A percentile compares a stretch with the other conserved stretches of the same genome.
phyloP scores from a whole-genome alignment of 2,113 vertebrate genomes.

The Capreolus pygargus region DNA sequence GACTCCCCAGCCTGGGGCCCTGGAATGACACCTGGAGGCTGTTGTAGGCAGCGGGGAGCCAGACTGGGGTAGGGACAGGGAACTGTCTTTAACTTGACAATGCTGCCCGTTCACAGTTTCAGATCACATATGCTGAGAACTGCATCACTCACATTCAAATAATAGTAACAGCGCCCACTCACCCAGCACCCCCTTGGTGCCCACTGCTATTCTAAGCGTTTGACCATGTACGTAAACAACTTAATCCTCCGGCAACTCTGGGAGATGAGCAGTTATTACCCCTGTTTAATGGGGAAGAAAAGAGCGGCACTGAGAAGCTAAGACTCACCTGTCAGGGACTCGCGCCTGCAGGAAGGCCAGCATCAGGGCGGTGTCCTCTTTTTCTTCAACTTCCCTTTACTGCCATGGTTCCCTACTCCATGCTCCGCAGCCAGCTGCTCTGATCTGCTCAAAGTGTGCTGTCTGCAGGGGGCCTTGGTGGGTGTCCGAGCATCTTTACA shows the following conservation, averaged over 20 bases:
- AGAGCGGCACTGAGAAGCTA: neutral
- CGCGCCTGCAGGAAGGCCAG: neutral
- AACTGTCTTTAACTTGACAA: neutral
- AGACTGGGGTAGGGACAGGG: neutral
- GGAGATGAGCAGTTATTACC: neutral
- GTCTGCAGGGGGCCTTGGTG: neutral
- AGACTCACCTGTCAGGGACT: neutral
- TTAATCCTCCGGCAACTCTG: neutral
- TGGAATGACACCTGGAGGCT: neutral
- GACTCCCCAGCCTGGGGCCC: neutral
- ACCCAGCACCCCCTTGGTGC: neutral
- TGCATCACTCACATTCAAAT: neutral
- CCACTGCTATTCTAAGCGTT: neutral
- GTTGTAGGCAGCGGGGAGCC: neutral
- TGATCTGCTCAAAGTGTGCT: neutral
- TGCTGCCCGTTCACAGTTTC: neutral
- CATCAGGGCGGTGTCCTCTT: rapidly evolving
- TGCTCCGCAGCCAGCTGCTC: neutral
- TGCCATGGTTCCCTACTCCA: neutral
- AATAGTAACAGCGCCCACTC: neutral
- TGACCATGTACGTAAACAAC: too few species aligned
- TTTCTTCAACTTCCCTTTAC: neutral
- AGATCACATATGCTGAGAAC: neutral
- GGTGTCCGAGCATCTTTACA: neutral
- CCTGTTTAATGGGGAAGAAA: neutral